These are phyloP conservation scores for Germaria angustata DNA, from an alignment of 2,888 invertebrate species.

Conservation along the genomic window DNA sequence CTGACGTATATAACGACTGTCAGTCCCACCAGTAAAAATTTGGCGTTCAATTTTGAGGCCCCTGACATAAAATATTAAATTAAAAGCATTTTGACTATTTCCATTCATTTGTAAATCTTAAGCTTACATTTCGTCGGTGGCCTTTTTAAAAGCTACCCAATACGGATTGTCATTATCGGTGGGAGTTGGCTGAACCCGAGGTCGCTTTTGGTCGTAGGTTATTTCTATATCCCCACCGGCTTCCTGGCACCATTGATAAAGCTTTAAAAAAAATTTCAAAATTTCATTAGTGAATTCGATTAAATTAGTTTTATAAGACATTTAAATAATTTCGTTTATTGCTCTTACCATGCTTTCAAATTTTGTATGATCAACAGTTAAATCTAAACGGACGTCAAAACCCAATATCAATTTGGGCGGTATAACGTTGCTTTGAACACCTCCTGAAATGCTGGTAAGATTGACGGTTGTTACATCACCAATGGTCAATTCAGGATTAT, in stretches of 20 bases:
- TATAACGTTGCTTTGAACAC: constrained; percentile 94
- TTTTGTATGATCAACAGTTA: constrained; percentile 73
- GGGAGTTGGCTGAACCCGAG: constrained; percentile 83
- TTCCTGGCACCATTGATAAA: constrained; percentile 83
- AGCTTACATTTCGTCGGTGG: constrained; percentile 83
- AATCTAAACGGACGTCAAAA: constrained; percentile 86
- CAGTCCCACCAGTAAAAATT: constrained; percentile 95
- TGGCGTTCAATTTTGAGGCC: constrained; percentile 85
- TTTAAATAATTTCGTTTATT: no score
- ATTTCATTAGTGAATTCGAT: no score
- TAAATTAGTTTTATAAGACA: no score
- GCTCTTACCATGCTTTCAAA: constrained; percentile 80
- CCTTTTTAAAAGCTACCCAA: constrained; percentile 87
- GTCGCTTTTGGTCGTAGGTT: constrained; percentile 85
- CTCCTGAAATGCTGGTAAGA: constrained; percentile 90
- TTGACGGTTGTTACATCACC: constrained; percentile 95
- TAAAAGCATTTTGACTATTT: background rate
- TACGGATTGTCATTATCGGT: constrained; percentile 84
- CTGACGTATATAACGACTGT: constrained; percentile 90
- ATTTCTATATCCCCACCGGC: constrained; percentile 87
- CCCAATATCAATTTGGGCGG: constrained; percentile 89
- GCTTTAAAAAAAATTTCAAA: constrained; percentile 69
- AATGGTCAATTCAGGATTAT: constrained; percentile 84
- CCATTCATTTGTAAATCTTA: background rate
- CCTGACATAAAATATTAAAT: constrained; percentile 81